Conservation (phyloP, 2,797 vertebrate species). For the Galago senegalensis region DNA sequence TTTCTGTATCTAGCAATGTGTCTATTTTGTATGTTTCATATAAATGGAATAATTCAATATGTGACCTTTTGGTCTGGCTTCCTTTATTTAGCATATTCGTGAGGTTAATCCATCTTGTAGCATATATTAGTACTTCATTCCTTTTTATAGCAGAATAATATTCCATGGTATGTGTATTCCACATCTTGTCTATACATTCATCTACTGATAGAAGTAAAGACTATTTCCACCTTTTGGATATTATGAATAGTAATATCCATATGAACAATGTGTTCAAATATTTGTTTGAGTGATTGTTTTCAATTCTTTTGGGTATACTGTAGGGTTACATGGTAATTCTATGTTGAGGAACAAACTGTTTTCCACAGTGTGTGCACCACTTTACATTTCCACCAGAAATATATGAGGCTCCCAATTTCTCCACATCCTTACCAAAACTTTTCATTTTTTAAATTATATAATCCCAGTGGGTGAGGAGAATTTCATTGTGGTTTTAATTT, state of each 20-base stretch:
- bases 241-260: not conserved
- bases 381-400: not conserved
- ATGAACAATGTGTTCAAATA: not conserved
- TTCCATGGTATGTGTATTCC: not conserved
- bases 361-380: not conserved
- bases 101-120: not conserved
- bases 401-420: not conserved
- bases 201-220: not conserved
- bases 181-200: not conserved
- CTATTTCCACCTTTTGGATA: not conserved
- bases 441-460: not conserved
- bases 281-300: not conserved
- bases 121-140: not conserved
- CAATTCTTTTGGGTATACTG: constrained; percentile 19
- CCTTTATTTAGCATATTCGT: not conserved
- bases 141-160: constrained; percentile 20
- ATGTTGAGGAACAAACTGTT: not conserved
- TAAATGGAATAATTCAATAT: not conserved
- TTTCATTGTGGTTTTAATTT: constrained; percentile 28
- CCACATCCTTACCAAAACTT: not conserved
- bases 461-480: not conserved
- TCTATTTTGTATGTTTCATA: constrained; percentile 9
- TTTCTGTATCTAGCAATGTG: not conserved
- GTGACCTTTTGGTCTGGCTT: not conserved
- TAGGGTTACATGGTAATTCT: not conserved